These are phyloP conservation scores for Cantharis rufa DNA, from an alignment of 2,888 invertebrate species.

Conservation along the genomic window DNA sequence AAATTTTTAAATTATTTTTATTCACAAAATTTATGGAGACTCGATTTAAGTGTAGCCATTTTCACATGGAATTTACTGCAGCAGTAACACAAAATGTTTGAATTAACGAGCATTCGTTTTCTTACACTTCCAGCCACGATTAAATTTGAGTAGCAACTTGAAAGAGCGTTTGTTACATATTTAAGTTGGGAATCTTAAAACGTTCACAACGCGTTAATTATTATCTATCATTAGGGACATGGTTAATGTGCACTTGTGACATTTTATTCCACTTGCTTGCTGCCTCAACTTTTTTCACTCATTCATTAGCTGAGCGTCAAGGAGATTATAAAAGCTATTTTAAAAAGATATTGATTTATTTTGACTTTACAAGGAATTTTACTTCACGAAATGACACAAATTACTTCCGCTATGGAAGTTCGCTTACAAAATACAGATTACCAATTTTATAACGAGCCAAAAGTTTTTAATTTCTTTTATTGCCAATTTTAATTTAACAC, in stretches of 20 bases:
- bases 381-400: background rate
- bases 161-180: conserved; percentile 9
- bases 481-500: background rate
- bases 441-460: background rate
- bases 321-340: conserved; percentile 18
- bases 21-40: background rate
- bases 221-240: background rate
- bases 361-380: background rate
- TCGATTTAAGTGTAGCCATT: background rate
- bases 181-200: conserved; percentile 17
- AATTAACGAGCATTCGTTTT: conserved; percentile 21
- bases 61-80: background rate
- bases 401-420: background rate
- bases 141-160: conserved; percentile 20
- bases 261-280: conserved; percentile 25
- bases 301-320: conserved; percentile 23
- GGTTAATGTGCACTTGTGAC: conserved; percentile 12
- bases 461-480: background rate
- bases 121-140: conserved; percentile 13
- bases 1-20: background rate
- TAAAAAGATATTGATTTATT: background rate
- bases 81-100: conserved; percentile 12
- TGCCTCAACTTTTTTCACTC: conserved; percentile 18
- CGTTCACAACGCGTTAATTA: conserved; percentile 27
- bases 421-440: background rate